Percentiles rank a stretch among this genome's conserved stretches.
Evolutionary conservation across 2,888 invertebrate species (phyloP).

Genomic region (Cerceris ruficornis): DNA sequence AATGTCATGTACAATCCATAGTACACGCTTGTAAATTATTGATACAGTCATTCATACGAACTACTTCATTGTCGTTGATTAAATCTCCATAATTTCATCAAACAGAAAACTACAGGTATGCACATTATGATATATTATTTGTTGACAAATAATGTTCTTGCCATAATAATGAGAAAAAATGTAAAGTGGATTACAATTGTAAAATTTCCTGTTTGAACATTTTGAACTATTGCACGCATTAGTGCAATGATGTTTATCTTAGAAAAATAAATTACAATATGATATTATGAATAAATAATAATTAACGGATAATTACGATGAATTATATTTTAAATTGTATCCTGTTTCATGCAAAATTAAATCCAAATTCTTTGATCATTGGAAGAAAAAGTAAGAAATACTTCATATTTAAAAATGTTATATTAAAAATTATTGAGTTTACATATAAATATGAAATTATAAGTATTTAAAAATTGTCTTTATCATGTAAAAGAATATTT

Average conservation of each 20-base stretch:
- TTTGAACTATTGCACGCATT: no score
- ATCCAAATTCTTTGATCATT: no score
- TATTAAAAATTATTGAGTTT: neutral
- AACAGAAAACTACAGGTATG: constrained; percentile 10
- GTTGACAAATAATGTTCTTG: neutral
- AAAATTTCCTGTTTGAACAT: no score
- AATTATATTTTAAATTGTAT: no score
- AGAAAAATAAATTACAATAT: no score
- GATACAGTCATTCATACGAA: constrained; percentile 43
- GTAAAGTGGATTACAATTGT: no score
- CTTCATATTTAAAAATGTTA: no score
- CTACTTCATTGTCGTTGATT: constrained; percentile 35
- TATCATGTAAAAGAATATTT: neutral
- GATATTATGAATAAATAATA: no score
- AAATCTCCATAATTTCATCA: constrained; percentile 8
- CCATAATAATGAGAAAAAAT: neutral
- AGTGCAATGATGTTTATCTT: no score
- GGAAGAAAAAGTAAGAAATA: no score
- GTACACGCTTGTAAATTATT: constrained; percentile 26
- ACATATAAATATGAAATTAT: neutral
- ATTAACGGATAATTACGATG: no score
- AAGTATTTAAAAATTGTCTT: neutral
- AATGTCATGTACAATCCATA: constrained; percentile 50
- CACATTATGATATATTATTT: neutral
- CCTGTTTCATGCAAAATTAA: no score